phyloP scores from a whole-genome alignment of 2,888 invertebrate genomes.

The Coelopa pilipes region DNA sequence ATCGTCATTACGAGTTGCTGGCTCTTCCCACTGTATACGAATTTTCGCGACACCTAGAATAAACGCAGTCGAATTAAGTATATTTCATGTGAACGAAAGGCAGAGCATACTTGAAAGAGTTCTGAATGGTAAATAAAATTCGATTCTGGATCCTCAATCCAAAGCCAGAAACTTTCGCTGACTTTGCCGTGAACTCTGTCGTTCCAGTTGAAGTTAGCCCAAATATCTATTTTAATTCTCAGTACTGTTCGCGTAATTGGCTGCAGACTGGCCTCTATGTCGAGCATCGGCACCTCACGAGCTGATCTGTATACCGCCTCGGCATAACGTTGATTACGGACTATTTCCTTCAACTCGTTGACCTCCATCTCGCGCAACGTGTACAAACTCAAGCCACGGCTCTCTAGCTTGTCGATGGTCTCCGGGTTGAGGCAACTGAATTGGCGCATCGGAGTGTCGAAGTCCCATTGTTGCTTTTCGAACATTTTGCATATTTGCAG shows the following conservation, averaged over 20 bases:
- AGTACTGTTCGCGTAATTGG: constrained; percentile 95
- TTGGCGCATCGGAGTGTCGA: constrained; percentile 87
- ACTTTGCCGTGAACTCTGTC: constrained; percentile 89
- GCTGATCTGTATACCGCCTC: constrained; percentile 83
- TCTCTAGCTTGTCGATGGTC: constrained; percentile 84
- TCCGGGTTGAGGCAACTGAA: constrained; percentile 82
- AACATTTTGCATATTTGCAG: constrained; percentile 92
- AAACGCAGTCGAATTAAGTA: background rate
- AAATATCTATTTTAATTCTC: constrained; percentile 82
- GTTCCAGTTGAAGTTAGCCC: constrained; percentile 86
- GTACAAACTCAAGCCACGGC: constrained; percentile 78
- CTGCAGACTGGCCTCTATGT: constrained; percentile 86
- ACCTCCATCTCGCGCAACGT: constrained; percentile 87
- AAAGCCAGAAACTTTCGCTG: constrained; percentile 94
- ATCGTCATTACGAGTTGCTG: constrained; percentile 94
- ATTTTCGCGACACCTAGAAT: constrained; percentile 54
- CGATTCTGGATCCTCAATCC: constrained; percentile 96
- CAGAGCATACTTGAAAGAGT: constrained; percentile 72
- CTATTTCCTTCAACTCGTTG: constrained; percentile 84
- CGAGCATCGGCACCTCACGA: constrained; percentile 84
- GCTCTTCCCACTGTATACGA: constrained; percentile 78
- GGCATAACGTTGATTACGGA: constrained; percentile 80
- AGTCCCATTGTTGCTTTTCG: constrained; percentile 91
- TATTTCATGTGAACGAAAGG: background rate
- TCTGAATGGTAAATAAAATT: constrained; percentile 97